Evolutionary conservation across 2,888 invertebrate species (phyloP).

Genomic region (Diaperis boleti): DNA sequence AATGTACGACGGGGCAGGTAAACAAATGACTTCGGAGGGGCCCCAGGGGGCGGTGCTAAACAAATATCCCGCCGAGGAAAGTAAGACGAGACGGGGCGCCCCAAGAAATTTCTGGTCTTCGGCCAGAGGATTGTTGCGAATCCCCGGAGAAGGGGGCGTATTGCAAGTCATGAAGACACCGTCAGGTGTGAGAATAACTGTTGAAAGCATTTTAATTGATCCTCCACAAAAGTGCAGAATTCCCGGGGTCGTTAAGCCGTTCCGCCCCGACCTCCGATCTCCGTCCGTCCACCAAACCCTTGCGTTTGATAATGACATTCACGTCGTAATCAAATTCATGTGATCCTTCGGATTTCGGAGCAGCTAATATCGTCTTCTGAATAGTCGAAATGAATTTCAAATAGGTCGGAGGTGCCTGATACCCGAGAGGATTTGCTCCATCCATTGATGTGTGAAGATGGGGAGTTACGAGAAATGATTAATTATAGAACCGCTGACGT

Average conservation of each 20-base stretch:
- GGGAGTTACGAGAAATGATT: conserved; percentile 60
- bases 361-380: conserved; percentile 41
- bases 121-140: no score
- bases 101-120: conserved; percentile 47
- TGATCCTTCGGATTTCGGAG: conserved; percentile 33
- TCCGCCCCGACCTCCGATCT: no score
- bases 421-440: conserved; percentile 46
- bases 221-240: no score
- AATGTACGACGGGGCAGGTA: conserved; percentile 60
- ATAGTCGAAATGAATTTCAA: conserved; percentile 44
- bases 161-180: no score
- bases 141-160: no score
- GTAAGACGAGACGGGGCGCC: conserved; percentile 48
- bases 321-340: conserved; percentile 36
- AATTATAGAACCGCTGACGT: conserved; percentile 62
- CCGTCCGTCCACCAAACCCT: no score
- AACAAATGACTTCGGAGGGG: conserved; percentile 61
- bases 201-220: no score
- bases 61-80: conserved; percentile 58
- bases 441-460: conserved; percentile 53
- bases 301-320: conserved; percentile 31
- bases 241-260: no score
- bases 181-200: no score
- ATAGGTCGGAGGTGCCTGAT: conserved; percentile 39
- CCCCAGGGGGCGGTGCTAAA: conserved; percentile 61